phyloP scores from a whole-genome alignment of 2,113 vertebrate genomes.

The Merops nubicus region DNA sequence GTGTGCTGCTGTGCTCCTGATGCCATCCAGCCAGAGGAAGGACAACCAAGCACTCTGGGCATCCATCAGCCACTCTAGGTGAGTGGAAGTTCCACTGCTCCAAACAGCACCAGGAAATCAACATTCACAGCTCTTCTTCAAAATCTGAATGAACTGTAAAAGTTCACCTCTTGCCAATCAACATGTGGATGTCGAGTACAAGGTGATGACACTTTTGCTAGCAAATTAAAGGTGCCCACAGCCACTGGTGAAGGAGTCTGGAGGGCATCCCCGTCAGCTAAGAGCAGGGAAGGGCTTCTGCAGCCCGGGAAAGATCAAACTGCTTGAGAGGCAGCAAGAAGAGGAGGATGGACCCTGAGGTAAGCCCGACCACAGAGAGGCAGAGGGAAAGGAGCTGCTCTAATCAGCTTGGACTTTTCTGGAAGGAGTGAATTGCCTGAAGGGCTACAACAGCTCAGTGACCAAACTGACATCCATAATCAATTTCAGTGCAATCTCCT shows the following conservation, averaged over 20 bases:
- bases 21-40: neutral
- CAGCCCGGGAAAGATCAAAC: neutral
- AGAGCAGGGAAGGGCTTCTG: neutral
- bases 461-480: neutral
- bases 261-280: fast-evolving
- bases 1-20: neutral
- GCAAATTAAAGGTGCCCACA: neutral
- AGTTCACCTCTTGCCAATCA: neutral
- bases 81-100: neutral
- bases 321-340: neutral
- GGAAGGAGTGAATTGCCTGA: constrained; percentile 3
- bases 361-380: neutral
- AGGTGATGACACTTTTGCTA: neutral
- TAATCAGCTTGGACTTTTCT: neutral
- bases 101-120: neutral
- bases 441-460: neutral
- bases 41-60: neutral
- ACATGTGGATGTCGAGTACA: neutral
- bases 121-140: fast-evolving
- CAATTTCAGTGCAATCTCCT: neutral
- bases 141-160: neutral
- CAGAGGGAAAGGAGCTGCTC: neutral
- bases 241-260: neutral
- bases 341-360: neutral
- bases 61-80: fast-evolving